Conservation (phyloP, 2,888 invertebrate genomes). For the Disparrhopalites patrizii region DNA sequence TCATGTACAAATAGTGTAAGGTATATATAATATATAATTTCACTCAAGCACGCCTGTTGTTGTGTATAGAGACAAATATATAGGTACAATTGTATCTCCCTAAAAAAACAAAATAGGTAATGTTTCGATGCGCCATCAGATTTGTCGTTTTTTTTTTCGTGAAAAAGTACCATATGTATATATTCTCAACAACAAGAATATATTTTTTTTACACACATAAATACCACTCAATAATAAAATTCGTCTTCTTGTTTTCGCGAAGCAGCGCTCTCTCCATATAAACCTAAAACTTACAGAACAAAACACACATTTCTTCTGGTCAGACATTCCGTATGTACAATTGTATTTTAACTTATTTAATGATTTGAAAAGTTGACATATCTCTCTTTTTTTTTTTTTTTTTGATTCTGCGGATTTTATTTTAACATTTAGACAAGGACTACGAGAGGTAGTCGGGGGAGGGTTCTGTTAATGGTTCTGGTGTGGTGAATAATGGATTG, state of each 20-base stretch:
- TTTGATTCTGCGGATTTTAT: conserved; percentile 1
- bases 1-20: background rate
- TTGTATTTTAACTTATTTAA: background rate
- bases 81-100: conserved; percentile 14
- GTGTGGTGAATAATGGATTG: conserved; percentile 82
- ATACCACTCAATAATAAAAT: conserved; percentile 20
- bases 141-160: background rate
- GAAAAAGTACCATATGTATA: conserved; percentile 17
- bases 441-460: conserved; percentile 69
- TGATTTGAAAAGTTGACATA: conserved; percentile 3
- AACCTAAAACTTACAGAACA: background rate
- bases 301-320: background rate
- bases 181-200: conserved; percentile 16
- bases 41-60: too few species aligned
- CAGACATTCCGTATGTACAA: conserved; percentile 20
- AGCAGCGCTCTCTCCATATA: too few species aligned
- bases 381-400: background rate
- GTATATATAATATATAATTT: background rate
- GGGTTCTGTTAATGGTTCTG: conserved; percentile 74
- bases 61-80: too few species aligned
- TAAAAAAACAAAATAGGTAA: conserved; percentile 16
- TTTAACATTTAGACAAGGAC: conserved; percentile 7
- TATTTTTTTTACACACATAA: conserved; percentile 13
- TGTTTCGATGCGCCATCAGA: conserved; percentile 3
- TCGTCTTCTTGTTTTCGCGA: too few species aligned